Base-by-base conservation (phyloP, 1,140 invertebrate species). In the Aporrectodea caliginosa region DNA sequence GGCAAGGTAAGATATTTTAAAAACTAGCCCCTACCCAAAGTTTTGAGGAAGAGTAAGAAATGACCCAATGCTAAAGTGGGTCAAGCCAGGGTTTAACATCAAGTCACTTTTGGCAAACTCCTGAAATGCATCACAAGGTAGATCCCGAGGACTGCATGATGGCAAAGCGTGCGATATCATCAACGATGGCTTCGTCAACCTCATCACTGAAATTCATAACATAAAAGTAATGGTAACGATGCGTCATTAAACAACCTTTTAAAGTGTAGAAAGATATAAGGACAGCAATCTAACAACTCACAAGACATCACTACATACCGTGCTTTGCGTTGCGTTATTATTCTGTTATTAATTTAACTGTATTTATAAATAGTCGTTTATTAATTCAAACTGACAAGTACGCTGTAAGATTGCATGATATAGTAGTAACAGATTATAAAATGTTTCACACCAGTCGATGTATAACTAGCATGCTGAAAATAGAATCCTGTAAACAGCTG, bases 31-130 rank as follows among this genome's bases (percentile, higher is more conserved):
- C 92, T 92, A 89, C 96, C 93, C 96, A 90, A 98, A 98, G 88
- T 94, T 97, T 90, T 98, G 96, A 68, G 97, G 97, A 33, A 98
- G 88, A 35, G 98, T 90, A 80, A 98, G 90, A 88, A 97, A 94
- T 83, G 96, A 93, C 29, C 95, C 94, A 78, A 94, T 90, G 14
- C 93, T 92, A 81, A 97, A 90, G 0, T 93, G 93, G 89, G 95
- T 93, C 84, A 94, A 91, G 73, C 93, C 93, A 80, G 91, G 90
- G 0, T 94, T 92, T 80, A 92, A 89, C 32, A 92, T 92, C 43
- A 93, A 91, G 89, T 96, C 94, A 83, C 92, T 91, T 84, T 93
- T 92, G 69, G 93, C 88, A 82, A 93, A 92, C 83, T 92, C 91
- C 84, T 93, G 93, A 71, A 96, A 90, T 70, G 93, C 90, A 85